Evolutionary conservation across 2,113 vertebrate species (phyloP).

Genomic region (Gnathonemus longibarbis): DNA sequence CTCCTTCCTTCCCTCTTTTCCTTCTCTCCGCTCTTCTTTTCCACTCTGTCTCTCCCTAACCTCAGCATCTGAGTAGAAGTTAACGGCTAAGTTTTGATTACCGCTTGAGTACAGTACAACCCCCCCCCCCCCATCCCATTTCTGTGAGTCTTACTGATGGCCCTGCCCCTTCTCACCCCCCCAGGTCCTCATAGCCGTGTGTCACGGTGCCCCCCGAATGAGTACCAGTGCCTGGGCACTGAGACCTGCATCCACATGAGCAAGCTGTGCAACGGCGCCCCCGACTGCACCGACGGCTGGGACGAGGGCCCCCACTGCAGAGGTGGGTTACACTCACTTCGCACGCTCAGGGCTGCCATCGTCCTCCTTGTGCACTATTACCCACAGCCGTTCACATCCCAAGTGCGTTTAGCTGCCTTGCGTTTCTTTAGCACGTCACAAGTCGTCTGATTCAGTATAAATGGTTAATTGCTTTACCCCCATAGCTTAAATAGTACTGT

Average conservation of each 20-base stretch:
- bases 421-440: background rate
- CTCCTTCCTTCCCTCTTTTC: background rate
- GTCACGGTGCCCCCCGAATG: constrained; percentile 82
- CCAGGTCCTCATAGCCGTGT: constrained; percentile 85
- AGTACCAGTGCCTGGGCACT: constrained; percentile 85
- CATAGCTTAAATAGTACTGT: background rate
- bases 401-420: background rate
- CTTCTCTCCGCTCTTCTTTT: background rate
- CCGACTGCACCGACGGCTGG: constrained; percentile 82
- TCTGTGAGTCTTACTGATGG: background rate
- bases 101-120: background rate
- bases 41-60: background rate
- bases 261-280: constrained; percentile 79
- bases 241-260: constrained; percentile 88
- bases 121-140: background rate
- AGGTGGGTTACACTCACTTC: constrained; percentile 57
- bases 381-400: background rate
- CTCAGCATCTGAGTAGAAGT: background rate
- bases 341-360: background rate
- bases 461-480: background rate
- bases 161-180: background rate
- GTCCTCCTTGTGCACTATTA: too few relatives aligned
- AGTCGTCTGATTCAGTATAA: background rate
- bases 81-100: background rate
- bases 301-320: constrained; percentile 89